Base-by-base conservation (phyloP, 2,888 invertebrate genomes). In the Steinernema hermaphroditum region DNA sequence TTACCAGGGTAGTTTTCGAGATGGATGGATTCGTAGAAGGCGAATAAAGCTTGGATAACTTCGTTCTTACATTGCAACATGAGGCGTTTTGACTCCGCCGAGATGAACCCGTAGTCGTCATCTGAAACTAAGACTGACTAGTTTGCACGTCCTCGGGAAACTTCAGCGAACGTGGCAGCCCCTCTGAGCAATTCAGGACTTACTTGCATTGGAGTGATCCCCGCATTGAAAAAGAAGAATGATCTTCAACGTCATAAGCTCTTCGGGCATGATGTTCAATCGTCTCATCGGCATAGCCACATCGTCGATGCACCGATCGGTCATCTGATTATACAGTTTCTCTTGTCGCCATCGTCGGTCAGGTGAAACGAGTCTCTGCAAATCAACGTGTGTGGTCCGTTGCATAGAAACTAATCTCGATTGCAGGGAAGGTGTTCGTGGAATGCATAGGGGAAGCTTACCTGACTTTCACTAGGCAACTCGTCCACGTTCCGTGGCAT, bases 301-400 rank as follows among this genome's bases (percentile, higher is more conserved):
- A 57, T 85, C 85, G 70, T 85, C 85, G 16, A 85, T 84, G 68
- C 83, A 85, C 14, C 77, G 75, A 49, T 82, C 84, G 0, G 83
- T 83, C 82, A 83, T 84, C 54, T 83, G 80, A 54, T 83, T 81
- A 76, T 84, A 85, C 24, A 85, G 74, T 73, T 85, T 85, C 72
- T 85, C 85, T 68, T 85, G 85, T 37, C 85, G 76, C 85, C 85
- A 85, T 46, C 77, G 76, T 24, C 85, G 77, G 71, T 84, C 85
- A 19, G 78, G 83, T 1, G 83, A 81, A 27, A 85, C 78, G 27
- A 80, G 76, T 22, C 77, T 76, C 82, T 83, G 68, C n/a, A 80
- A 73, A 12, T 2, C 8, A 4, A 9, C 24, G 50, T 50, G 12
- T 46, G n/a, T 46, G n/a, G 14, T 43, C 8, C 8, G 14, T 9